phyloP scores from a whole-genome alignment of 2,888 invertebrate genomes.

The Drosophila buzzatii region DNA sequence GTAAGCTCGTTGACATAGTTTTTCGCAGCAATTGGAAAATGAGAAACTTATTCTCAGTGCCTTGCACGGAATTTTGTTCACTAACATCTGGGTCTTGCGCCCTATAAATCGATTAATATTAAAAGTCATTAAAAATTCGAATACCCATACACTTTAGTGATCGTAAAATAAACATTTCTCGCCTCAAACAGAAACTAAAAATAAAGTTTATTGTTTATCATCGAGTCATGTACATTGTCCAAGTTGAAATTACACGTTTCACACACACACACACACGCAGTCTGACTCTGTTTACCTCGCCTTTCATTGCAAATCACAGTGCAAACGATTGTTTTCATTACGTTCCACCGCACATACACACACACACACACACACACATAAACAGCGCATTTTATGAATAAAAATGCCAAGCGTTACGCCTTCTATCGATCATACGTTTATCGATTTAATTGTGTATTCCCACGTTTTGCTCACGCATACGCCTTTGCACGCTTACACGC shows the following conservation, averaged over 20 bases:
- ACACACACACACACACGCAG: background rate
- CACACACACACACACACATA: conserved; percentile 13
- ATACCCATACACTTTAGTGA: conserved; percentile 64
- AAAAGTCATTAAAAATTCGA: conserved; percentile 69
- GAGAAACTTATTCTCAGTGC: background rate
- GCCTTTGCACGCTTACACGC: conserved; percentile 10
- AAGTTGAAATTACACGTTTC: conserved; percentile 52
- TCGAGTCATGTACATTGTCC: conserved; percentile 58
- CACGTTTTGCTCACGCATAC: conserved; percentile 30
- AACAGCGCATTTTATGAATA: conserved; percentile 55
- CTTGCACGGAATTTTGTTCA: conserved; percentile 23
- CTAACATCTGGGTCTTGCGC: conserved; percentile 55
- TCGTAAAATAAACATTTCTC: conserved; percentile 71
- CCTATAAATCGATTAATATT: conserved; percentile 54
- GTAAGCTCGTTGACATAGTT: conserved; percentile 47
- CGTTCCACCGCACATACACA: conserved; percentile 7
- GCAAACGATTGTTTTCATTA: conserved; percentile 39
- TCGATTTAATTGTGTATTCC: conserved; percentile 51
- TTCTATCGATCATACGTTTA: conserved; percentile 72
- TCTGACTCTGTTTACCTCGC: conserved; percentile 43
- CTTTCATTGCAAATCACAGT: conserved; percentile 26
- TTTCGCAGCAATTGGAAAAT: background rate
- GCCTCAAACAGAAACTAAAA: conserved; percentile 34
- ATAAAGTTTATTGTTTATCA: conserved; percentile 66
- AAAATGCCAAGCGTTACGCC: conserved; percentile 59